Conservation (phyloP, 1,140 invertebrate species). For the Galleria mellonella region DNA sequence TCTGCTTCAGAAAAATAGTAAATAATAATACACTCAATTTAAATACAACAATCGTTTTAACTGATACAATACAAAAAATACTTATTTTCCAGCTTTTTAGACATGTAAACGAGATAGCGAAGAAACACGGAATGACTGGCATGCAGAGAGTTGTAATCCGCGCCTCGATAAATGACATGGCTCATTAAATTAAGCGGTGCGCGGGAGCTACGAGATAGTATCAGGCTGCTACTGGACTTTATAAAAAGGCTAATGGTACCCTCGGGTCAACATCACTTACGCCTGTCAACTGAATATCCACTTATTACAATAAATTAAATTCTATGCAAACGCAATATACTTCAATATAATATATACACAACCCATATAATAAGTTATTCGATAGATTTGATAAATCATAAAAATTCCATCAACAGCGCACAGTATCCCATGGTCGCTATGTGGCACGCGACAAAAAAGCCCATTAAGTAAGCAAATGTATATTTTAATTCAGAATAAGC, state of each 20-base stretch:
- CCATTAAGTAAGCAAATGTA: conserved; percentile 67
- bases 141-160: conserved; percentile 12
- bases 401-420: conserved; percentile 43
- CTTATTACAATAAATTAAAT: conserved; percentile 10
- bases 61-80: no score
- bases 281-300: conserved; percentile 10
- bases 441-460: conserved; percentile 65
- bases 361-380: conserved; percentile 11
- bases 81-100: no score
- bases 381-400: conserved; percentile 44
- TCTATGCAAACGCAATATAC: conserved; percentile 9
- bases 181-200: conserved; percentile 57
- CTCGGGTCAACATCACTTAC: conserved; percentile 29
- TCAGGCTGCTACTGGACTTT: conserved; percentile 43
- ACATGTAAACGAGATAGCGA: no score
- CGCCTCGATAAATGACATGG: conserved; percentile 43
- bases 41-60: no score
- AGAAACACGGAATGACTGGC: no score
- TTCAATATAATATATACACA: conserved; percentile 1
- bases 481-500: conserved; percentile 70
- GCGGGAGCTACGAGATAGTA: conserved; percentile 54
- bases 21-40: no score
- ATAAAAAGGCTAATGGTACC: conserved; percentile 59
- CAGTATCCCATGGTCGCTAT: conserved; percentile 37
- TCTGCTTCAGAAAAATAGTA: no score